A percentile compares a stretch with the other conserved stretches of the same genome.
Conservation (phyloP, 53 echinoderm and acorn worm genomes). For the Hippasteria phrygiana region DNA sequence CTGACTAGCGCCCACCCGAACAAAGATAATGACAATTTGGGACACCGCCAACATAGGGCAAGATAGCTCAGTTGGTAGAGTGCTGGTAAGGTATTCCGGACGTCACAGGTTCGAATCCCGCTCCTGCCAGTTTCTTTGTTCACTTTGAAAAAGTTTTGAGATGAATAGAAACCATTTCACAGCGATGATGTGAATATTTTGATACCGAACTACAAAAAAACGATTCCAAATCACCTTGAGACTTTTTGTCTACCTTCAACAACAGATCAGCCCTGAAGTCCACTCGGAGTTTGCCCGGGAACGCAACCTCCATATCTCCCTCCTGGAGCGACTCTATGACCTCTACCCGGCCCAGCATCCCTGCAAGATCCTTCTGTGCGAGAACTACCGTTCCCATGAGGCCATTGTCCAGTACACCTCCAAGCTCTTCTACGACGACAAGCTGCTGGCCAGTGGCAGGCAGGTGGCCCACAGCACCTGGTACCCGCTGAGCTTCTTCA, state of each 20-base stretch:
- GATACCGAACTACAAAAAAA: not conserved
- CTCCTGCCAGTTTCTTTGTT: too few species aligned
- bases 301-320: conserved; percentile 93
- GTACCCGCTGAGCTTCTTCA: conserved; percentile 93
- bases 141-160: too few species aligned
- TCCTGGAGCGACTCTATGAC: conserved; percentile 95
- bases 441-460: conserved; percentile 86
- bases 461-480: conserved; percentile 83
- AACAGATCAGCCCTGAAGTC: conserved; percentile 94
- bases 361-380: conserved; percentile 97
- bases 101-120: too few species aligned
- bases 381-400: conserved; percentile 97
- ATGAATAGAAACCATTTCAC: too few species aligned
- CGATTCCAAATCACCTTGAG: not conserved
- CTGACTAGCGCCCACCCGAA: too few species aligned
- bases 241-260: not conserved
- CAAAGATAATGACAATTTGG: too few species aligned
- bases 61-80: too few species aligned
- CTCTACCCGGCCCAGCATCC: conserved; percentile 89
- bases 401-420: conserved; percentile 98
- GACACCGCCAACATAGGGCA: too few species aligned
- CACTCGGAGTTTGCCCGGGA: conserved; percentile 92
- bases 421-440: conserved; percentile 89
- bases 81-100: too few species aligned
- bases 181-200: too few species aligned